A percentile compares a stretch with the other conserved stretches of the same genome.
Conservation (phyloP, 2,797 vertebrate genomes). For the Dendrocincla fuliginosa region DNA sequence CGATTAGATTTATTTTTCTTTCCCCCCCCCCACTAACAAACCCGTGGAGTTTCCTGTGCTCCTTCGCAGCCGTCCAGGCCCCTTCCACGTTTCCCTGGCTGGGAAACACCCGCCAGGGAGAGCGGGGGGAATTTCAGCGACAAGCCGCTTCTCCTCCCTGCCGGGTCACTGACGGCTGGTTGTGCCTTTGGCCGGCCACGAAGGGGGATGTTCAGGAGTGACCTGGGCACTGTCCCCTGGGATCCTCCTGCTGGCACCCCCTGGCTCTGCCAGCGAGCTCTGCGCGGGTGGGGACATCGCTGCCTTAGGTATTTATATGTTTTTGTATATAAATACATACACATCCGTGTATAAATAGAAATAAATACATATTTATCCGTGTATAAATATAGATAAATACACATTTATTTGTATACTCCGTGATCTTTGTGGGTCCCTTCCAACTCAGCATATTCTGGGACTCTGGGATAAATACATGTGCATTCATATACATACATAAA, state of each 20-base stretch:
- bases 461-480: not conserved
- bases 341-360: too few relatives aligned
- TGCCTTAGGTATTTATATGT: not conserved
- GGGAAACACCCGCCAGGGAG: not conserved
- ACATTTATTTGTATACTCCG: too few relatives aligned
- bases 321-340: too few relatives aligned
- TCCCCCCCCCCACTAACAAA: not conserved
- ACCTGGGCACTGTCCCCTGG: not conserved
- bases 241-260: not conserved
- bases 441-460: not conserved
- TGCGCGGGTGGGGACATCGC: rapidly evolving
- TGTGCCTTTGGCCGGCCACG: not conserved
- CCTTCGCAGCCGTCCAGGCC: not conserved
- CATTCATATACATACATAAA: not conserved
- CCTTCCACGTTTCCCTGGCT: not conserved
- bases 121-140: not conserved
- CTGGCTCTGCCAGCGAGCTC: not conserved
- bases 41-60: not conserved
- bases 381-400: rapidly evolving
- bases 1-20: not conserved
- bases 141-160: slow-evolving; percentile 18
- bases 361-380: too few relatives aligned
- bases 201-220: not conserved
- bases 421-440: not conserved
- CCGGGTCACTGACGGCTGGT: slow-evolving; percentile 21